These are phyloP conservation scores for Laticauda colubrina DNA, from an alignment of 2,113 vertebrate species.

Conservation along the genomic window DNA sequence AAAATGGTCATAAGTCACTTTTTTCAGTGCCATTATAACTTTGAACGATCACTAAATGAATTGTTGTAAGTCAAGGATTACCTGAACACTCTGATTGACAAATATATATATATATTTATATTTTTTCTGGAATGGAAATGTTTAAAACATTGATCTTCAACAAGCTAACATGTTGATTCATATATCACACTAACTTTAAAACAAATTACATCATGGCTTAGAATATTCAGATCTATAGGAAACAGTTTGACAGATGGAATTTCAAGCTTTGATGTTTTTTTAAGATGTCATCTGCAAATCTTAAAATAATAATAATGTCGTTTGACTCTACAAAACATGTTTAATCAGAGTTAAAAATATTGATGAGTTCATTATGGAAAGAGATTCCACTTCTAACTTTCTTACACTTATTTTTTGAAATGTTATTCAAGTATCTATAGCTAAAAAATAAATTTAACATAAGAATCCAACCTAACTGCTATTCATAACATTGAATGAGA, in stretches of 20 bases:
- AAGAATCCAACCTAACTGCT: background rate
- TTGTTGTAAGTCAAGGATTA: too few relatives aligned
- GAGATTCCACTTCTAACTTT: background rate
- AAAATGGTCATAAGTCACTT: too few relatives aligned
- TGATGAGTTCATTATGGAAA: background rate
- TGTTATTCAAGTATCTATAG: background rate
- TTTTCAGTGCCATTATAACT: too few relatives aligned
- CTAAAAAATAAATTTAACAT: background rate
- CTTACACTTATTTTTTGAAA: background rate
- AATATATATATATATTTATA: background rate
- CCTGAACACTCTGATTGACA: background rate
- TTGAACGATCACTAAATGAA: too few relatives aligned
- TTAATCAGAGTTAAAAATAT: background rate
- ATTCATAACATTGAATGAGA: background rate
- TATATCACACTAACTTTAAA: background rate
- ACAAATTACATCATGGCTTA: background rate
- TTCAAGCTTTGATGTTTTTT: too few relatives aligned
- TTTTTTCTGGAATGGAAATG: background rate
- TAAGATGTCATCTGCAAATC: too few relatives aligned
- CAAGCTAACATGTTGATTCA: background rate
- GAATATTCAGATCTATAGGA: background rate
- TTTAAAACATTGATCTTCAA: background rate
- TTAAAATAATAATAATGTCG: background rate
- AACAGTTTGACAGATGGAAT: too few relatives aligned
- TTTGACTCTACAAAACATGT: background rate